phyloP scores from a whole-genome alignment of 2,113 vertebrate species.

The Crotalus horridus region DNA sequence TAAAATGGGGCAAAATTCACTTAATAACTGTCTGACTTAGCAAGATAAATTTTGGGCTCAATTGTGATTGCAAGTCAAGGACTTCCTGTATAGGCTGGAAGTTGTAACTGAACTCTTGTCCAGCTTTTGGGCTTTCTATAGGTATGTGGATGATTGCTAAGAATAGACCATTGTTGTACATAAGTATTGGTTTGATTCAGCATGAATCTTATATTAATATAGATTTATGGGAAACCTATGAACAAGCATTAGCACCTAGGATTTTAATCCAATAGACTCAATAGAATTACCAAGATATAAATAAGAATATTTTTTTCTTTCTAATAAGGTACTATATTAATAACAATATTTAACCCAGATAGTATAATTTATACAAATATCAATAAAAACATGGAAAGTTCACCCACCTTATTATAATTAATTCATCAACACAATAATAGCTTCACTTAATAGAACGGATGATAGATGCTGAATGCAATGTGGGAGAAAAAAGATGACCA shows the following conservation, averaged over 20 bases:
- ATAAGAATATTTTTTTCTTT: conserved; percentile 33
- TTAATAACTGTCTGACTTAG: not conserved
- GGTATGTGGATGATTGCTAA: not conserved
- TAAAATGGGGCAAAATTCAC: not conserved
- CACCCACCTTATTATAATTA: not conserved
- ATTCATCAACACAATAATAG: not conserved
- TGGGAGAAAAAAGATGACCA: not conserved
- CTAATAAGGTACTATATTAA: conserved; percentile 1
- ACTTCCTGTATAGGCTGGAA: not conserved
- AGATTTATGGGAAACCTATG: not conserved
- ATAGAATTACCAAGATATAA: not conserved
- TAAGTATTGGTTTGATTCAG: not conserved
- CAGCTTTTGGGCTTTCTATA: not conserved
- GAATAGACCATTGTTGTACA: not conserved
- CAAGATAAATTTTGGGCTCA: not conserved
- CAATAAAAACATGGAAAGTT: not conserved
- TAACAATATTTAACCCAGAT: not conserved
- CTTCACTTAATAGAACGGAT: not conserved
- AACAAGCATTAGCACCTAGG: not conserved
- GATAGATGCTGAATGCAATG: not conserved
- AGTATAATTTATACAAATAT: not conserved
- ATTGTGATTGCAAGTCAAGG: not conserved
- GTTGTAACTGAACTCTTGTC: not conserved
- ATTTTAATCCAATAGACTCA: not conserved
- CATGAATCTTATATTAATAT: not conserved